Percentiles rank a stretch among this genome's conserved stretches.
Evolutionary conservation across 2,797 vertebrate genomes (phyloP).

Genomic region (Streptopelia turtur): DNA sequence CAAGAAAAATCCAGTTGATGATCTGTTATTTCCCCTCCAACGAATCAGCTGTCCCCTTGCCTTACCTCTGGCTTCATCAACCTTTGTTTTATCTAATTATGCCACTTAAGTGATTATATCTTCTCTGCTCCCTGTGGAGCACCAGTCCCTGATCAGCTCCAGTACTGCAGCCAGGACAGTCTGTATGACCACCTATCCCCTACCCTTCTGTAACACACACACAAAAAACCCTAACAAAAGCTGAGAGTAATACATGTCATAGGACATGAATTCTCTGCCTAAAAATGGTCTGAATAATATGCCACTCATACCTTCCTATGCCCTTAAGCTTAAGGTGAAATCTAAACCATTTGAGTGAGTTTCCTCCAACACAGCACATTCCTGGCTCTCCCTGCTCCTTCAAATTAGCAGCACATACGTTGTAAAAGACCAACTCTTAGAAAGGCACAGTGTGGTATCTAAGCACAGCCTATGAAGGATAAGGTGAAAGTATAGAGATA

Average conservation of each 20-base stretch:
- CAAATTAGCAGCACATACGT: neutral
- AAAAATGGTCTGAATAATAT: neutral
- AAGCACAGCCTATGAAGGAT: neutral
- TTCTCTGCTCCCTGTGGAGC: neutral
- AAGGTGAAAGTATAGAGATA: neutral
- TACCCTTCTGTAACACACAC: neutral
- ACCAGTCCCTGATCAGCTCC: neutral
- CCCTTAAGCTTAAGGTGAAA: neutral
- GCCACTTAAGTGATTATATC: neutral
- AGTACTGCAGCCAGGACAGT: neutral
- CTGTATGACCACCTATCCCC: neutral
- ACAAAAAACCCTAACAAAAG: neutral
- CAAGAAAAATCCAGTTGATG: neutral
- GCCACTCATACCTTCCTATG: neutral
- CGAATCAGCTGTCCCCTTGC: neutral
- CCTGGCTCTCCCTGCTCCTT: neutral
- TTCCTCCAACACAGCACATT: neutral
- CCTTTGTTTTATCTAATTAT: neutral
- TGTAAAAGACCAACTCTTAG: neutral
- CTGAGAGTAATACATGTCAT: neutral
- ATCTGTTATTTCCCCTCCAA: neutral
- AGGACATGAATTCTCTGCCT: neutral
- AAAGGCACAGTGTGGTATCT: neutral
- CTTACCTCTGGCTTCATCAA: neutral
- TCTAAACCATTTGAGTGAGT: neutral